Evolutionary conservation across 2,797 vertebrate species (phyloP), one percentile per base, ranked within the genome.

Genomic region (Cuniculus paca): DNA sequence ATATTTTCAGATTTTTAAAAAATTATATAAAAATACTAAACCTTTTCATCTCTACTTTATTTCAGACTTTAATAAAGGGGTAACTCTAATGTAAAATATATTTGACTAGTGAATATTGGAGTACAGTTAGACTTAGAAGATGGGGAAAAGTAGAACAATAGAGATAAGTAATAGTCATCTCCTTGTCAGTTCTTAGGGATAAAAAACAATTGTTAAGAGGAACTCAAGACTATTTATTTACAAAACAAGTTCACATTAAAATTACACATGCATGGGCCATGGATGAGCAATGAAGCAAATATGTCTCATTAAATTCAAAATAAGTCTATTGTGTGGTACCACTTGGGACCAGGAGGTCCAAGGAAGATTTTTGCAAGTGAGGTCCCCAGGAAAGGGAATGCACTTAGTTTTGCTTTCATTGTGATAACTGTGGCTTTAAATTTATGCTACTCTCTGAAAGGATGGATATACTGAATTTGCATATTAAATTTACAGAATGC

Each of bases 231-330:
- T 94, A 86, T 80, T 96, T 80, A 22, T 96, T 24, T 72, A 45
- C 14, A 45, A 39, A 95, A 36, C 9, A 97, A 89, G 19, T 24
- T 90, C 26, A 74, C 24, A 24, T 90, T 92, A 90, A 0, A 0
- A 84, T 61, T n/a, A 92, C 31, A 89, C 50, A 60, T 90, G 93
- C 74, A 48, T 80, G 50, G 56, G 75, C 88, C 61, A 94, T 48
- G 68, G 78, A 70, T 97, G 92, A 95, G 95, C 60, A 96, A 84
- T 90, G 88, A 97, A 92, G 61, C 83, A 91, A 79, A 45, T 34
- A 97, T 39, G 72, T 97, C 97, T 97, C 86, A 97, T 97, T 97
- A 97, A 97, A 97, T 90, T 13, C 5, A 72, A 88, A 91, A 56
- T 48, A 63, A 65, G 2, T 34, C 13, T 17, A n/a, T 65, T n/a